phyloP scores from a whole-genome alignment of 1,140 invertebrate genomes.

The Stegodyphus dumicola region DNA sequence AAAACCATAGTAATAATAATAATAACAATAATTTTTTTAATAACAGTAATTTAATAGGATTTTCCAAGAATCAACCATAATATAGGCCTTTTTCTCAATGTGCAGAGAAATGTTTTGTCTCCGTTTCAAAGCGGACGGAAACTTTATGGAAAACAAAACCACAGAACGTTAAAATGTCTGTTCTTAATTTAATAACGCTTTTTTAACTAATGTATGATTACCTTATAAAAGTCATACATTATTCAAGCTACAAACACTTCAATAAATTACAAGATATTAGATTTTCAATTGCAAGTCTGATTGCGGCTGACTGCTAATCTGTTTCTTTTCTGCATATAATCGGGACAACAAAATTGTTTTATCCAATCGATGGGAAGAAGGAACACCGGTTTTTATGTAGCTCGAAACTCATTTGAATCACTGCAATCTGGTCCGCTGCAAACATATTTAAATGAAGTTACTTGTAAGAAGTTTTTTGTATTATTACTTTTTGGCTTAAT shows the following conservation, averaged over 20 bases:
- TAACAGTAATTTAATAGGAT: too few relatives aligned
- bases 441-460: conserved; percentile 55
- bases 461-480: conserved; percentile 36
- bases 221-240: conserved; percentile 19
- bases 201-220: conserved; percentile 49
- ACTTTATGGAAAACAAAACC: too few relatives aligned
- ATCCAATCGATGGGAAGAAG: conserved; percentile 22
- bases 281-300: conserved; percentile 48
- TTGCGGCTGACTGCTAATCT: conserved; percentile 26
- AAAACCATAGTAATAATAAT: too few relatives aligned
- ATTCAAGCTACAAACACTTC: conserved; percentile 52
- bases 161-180: too few relatives aligned
- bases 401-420: conserved; percentile 43
- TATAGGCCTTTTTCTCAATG: too few relatives aligned
- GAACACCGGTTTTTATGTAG: conserved; percentile 38
- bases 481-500: conserved; percentile 24
- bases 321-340: conserved; percentile 12
- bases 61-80: too few relatives aligned
- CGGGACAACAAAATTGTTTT: conserved; percentile 28
- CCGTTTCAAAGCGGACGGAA: too few relatives aligned
- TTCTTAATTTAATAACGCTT: conserved; percentile 21
- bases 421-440: conserved; percentile 24
- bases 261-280: conserved; percentile 50
- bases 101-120: too few relatives aligned
- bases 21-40: too few relatives aligned